Base-by-base conservation (phyloP, 2,888 invertebrate species). In the Tachina grossa region DNA sequence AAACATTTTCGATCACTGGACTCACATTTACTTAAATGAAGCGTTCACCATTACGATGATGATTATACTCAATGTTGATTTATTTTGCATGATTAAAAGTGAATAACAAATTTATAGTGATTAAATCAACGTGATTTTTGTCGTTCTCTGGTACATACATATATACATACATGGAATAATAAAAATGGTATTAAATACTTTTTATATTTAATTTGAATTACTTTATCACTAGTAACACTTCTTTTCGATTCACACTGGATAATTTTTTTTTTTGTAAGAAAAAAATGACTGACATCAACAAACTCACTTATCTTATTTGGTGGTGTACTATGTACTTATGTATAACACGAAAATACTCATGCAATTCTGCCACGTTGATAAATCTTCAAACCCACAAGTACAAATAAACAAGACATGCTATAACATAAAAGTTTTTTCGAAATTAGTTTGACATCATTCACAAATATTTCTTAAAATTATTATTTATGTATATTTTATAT, bases 281-380 rank as follows among this genome's bases (percentile, higher is more conserved):
- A 57, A n/a, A 49, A 43, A 39, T 55, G 13, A 76, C 19, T 65
- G 65, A 76, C 71, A 82, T 51, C 55, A 76, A 65, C 69, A 76
- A 63, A 82, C 61, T 59, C 41, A 43, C 59, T 82, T 63, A 75
- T 66, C 80, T 51, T 16, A 66, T 59, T 57, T 57, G 22, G 22
- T 55, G 39, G 45, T 74, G 65, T 72, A 59, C 14, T 66, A 45
- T 75, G 59, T 57, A 69, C 68, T 31, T 22, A 63, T 45, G 71
- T 51, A 31, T 43, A 22, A 59, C 57, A 78, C 59, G 59, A 72
- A 78, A 66, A 59, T 63, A 68, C 45, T 85, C 76, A 76, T 85
- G 83, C 83, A 78, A 72, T 49, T 85, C 66, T 85, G 85, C 85
- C 85, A 85, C 85, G 85, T 85, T 80, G 85, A 83, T 85, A 83